Evolutionary conservation across 1,140 invertebrate genomes (phyloP).

Genomic region (Papilio polytes): DNA sequence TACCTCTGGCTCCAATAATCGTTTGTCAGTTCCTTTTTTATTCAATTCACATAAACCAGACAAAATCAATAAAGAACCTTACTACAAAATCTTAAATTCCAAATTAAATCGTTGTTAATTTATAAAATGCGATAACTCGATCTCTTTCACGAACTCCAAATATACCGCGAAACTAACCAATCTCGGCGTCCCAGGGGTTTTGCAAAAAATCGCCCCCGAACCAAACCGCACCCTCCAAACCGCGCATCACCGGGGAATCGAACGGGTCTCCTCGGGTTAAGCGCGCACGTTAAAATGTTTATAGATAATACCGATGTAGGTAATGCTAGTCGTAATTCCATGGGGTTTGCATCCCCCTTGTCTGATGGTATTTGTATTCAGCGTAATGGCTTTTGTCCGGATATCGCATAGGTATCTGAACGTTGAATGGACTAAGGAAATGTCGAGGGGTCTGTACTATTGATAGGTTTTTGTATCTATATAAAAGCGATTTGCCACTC

Average conservation of each 20-base stretch:
- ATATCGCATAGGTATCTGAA: slow-evolving; percentile 59
- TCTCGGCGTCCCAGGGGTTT: slow-evolving; percentile 66
- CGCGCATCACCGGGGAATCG: slow-evolving; percentile 69
- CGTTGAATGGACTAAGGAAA: slow-evolving; percentile 60
- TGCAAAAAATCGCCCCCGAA: slow-evolving; percentile 68
- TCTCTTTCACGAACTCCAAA: slow-evolving; percentile 40
- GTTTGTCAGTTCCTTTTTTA: background rate
- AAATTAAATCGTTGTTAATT: slow-evolving; percentile 16
- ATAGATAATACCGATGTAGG: slow-evolving; percentile 78
- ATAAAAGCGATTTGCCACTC: slow-evolving; percentile 2
- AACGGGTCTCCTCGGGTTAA: slow-evolving; percentile 79
- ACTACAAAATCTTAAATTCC: background rate
- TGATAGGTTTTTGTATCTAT: slow-evolving; percentile 18
- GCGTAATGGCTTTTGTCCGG: slow-evolving; percentile 70
- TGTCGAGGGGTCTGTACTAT: slow-evolving; percentile 45
- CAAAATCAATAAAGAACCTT: background rate
- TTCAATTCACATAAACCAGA: background rate
- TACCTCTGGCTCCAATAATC: background rate
- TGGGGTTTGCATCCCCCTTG: slow-evolving; percentile 56
- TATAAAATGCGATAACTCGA: slow-evolving; percentile 28
- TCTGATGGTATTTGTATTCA: slow-evolving; percentile 68
- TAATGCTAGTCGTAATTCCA: slow-evolving; percentile 74
- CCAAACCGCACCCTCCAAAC: slow-evolving; percentile 65
- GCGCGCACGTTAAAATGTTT: slow-evolving; percentile 80
- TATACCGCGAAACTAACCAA: slow-evolving; percentile 61